These are phyloP conservation scores for Dromaius novaehollandiae DNA, from an alignment of 2,113 vertebrate genomes.

Conservation along the genomic window DNA sequence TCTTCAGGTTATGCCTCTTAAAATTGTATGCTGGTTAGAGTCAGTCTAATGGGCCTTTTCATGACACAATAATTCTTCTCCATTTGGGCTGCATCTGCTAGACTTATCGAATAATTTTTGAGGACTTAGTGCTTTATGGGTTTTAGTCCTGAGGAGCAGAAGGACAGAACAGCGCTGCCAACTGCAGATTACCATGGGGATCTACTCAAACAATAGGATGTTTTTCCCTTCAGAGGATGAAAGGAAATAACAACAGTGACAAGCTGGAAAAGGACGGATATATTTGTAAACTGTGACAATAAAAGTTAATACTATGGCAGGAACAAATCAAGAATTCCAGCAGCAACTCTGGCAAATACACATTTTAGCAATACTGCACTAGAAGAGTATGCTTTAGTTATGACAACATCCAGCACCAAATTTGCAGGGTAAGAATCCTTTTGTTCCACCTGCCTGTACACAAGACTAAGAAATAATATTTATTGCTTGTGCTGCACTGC, in stretches of 20 bases:
- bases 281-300: slow-evolving; percentile 69
- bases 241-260: slow-evolving; percentile 52
- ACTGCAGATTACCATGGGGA: slow-evolving; percentile 9
- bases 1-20: slow-evolving; percentile 11
- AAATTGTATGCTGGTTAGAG: slow-evolving; percentile 5
- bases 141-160: slow-evolving; percentile 11
- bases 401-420: slow-evolving; percentile 3
- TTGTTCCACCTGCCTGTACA: slow-evolving; percentile 9
- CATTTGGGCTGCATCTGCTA: slow-evolving; percentile 43
- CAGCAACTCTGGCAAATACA: slow-evolving; percentile 49
- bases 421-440: slow-evolving; percentile 14
- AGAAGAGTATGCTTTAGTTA: slow-evolving; percentile 13
- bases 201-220: slow-evolving; percentile 30
- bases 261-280: slow-evolving; percentile 48
- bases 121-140: background rate
- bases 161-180: background rate
- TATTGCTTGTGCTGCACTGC: background rate
- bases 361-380: background rate
- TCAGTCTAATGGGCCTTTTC: slow-evolving; percentile 24
- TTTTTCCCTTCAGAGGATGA: slow-evolving; percentile 33
- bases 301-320: slow-evolving; percentile 58
- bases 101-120: slow-evolving; percentile 34
- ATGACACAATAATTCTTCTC: slow-evolving; percentile 44
- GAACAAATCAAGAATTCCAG: slow-evolving; percentile 57
- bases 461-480: background rate